phyloP scores from a whole-genome alignment of 2,888 invertebrate genomes.

The Aquatica leii region DNA sequence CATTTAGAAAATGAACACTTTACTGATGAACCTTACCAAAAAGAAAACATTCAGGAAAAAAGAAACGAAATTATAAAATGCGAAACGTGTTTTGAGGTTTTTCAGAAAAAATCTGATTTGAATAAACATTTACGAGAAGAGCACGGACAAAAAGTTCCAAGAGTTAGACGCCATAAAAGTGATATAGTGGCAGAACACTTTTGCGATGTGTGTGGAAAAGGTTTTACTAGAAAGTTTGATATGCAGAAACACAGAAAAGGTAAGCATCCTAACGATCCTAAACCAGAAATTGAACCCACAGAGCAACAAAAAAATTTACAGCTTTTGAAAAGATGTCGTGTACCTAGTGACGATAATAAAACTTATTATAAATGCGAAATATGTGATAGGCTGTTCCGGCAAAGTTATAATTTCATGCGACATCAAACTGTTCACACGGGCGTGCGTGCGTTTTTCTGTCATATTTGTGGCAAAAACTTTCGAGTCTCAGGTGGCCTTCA shows the following conservation, averaged over 20 bases:
- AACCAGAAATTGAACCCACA: constrained; percentile 25
- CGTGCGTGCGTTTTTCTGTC: constrained; percentile 62
- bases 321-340: constrained; percentile 49
- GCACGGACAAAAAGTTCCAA: constrained; percentile 34
- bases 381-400: constrained; percentile 58
- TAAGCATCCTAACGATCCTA: constrained; percentile 45
- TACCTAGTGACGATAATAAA: constrained; percentile 47
- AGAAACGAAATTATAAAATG: constrained; percentile 36
- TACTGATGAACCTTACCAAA: not conserved
- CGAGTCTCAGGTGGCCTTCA: constrained; percentile 62
- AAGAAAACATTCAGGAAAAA: not conserved
- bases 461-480: constrained; percentile 65
- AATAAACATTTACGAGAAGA: constrained; percentile 43
- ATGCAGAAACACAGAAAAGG: constrained; percentile 53
- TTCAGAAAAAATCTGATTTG: constrained; percentile 41
- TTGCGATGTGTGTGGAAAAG: constrained; percentile 53
- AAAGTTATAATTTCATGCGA: constrained; percentile 58
- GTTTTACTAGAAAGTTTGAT: constrained; percentile 56
- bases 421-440: constrained; percentile 62
- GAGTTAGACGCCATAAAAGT: constrained; percentile 48
- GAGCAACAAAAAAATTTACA: constrained; percentile 36
- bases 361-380: constrained; percentile 57
- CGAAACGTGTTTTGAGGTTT: constrained; percentile 43
- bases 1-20: no score
- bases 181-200: constrained; percentile 50